These are phyloP conservation scores for Paramuricea clavata DNA, from an alignment of 92 coral and sea anemone species.

Conservation along the genomic window DNA sequence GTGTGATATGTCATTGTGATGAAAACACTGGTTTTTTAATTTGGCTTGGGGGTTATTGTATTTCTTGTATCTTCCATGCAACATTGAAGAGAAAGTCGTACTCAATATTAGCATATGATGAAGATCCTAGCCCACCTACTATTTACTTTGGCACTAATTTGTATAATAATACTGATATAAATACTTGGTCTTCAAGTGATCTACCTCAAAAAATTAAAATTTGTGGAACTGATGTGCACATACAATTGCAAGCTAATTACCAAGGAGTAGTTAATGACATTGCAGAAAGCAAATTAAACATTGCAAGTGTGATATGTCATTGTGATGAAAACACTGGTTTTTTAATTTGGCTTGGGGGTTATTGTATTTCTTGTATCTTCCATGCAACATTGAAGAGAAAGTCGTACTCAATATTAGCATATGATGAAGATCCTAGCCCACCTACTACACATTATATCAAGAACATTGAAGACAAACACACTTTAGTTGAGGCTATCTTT, in stretches of 20 bases:
- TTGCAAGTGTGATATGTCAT: constrained; percentile 44
- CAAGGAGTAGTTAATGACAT: constrained; percentile 52
- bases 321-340: constrained; percentile 32
- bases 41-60: constrained; percentile 42
- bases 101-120: background rate
- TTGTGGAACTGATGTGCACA: constrained; percentile 6
- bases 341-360: constrained; percentile 45
- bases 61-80: constrained; percentile 55
- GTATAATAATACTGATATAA: constrained; percentile 5
- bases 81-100: constrained; percentile 40
- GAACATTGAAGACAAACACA: background rate
- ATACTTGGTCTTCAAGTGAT: constrained; percentile 15
- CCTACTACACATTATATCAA: constrained; percentile 5
- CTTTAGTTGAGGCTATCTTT: constrained; percentile 7
- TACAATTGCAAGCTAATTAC: constrained; percentile 22
- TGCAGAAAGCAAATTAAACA: constrained; percentile 28
- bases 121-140: background rate
- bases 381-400: constrained; percentile 45
- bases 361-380: constrained; percentile 54
- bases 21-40: constrained; percentile 36
- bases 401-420: constrained; percentile 31
- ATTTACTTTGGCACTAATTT: constrained; percentile 54
- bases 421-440: constrained; percentile 7
- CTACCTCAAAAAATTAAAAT: background rate
- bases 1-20: constrained; percentile 23